Base-by-base conservation (phyloP, 1,140 invertebrate species). In the Mactra quadrangularis region DNA sequence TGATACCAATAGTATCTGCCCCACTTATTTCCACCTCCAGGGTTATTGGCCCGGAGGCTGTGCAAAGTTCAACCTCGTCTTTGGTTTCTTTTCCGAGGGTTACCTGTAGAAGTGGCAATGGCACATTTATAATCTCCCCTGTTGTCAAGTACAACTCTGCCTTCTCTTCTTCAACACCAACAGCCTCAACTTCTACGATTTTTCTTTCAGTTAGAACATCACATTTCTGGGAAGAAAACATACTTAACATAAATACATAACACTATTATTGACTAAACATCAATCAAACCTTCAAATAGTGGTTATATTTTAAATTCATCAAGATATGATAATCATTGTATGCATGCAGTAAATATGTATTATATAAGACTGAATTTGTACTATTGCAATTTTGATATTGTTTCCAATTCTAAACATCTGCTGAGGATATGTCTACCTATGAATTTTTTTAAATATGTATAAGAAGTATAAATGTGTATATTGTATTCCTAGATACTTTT, bases 191-290 rank as follows among this genome's bases (percentile, higher is more conserved):
- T 22, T 35, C 29, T 38, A 64, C 38, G 11, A 35, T 45, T 35
- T 35, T 64, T 38, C 2, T 64, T 22, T 38, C 38, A 35, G 38
- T n/a, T 64, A 33, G 60, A 19, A 33, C 60, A 64, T 64, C 60
- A 64, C 60, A 38, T 38, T 35, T 35, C 60, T 64, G 60, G 31
- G n/a, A 64, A 64, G 4, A 64, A 62, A 62, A 6, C 59, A 31
- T 62, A 62, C 59, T 62, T 33, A 62, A 62, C 33, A 62, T 35
- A 62, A 55, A 55, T 11, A n/a, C n/a, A n/a, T 55, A 55, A 55
- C 52, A 55, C 52, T 55, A 55, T 11, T 55, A 55, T 55, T 55
- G 52, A 55, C 52, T 55, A 55, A 55, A 55, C 52, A 55, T 55
- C n/a, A 11, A 55, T 55, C 52, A 11, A 55, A n/a, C 52, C 52